These are phyloP conservation scores for Drosophila vallismaia DNA, from an alignment of 2,888 invertebrate species.

Conservation along the genomic window DNA sequence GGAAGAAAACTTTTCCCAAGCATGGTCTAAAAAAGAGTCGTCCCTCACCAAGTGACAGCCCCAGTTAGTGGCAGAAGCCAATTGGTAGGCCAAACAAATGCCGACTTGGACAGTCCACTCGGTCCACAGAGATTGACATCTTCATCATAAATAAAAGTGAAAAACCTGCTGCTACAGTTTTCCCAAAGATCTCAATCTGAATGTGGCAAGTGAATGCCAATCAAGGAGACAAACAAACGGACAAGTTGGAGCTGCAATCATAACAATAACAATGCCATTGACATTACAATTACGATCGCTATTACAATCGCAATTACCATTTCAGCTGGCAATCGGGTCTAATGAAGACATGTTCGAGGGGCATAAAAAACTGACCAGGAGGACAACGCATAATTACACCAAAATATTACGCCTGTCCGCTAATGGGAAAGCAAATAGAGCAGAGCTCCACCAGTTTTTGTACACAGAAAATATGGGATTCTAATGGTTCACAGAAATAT, in stretches of 20 bases:
- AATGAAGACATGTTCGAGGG: constrained; percentile 62
- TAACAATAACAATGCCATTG: constrained; percentile 69
- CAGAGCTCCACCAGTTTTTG: constrained; percentile 6
- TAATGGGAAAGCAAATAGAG: constrained; percentile 67
- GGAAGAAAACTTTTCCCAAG: constrained; percentile 59
- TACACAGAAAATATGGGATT: constrained; percentile 4
- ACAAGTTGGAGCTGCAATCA: constrained; percentile 59
- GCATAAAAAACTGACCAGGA: constrained; percentile 4
- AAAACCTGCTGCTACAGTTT: constrained; percentile 66
- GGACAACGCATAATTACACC: constrained; percentile 64
- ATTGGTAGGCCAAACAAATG: constrained; percentile 74
- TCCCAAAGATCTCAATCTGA: constrained; percentile 52
- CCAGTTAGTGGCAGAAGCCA: constrained; percentile 51
- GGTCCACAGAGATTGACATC: constrained; percentile 75
- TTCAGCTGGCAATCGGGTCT: constrained; percentile 24
- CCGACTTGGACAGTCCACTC: constrained; percentile 42
- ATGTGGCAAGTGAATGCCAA: constrained; percentile 75
- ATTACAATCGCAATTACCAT: constrained; percentile 48
- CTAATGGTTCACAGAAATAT: background rate
- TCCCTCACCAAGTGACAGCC: constrained; percentile 54
- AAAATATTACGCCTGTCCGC: constrained; percentile 69
- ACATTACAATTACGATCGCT: constrained; percentile 45
- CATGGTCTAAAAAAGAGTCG: constrained; percentile 13
- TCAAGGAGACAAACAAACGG: constrained; percentile 75
- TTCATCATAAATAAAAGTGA: constrained; percentile 82